Percentiles rank a stretch among this genome's conserved stretches.
Conservation (phyloP, 2,888 invertebrate species). For the Acrobeloides nanus region DNA sequence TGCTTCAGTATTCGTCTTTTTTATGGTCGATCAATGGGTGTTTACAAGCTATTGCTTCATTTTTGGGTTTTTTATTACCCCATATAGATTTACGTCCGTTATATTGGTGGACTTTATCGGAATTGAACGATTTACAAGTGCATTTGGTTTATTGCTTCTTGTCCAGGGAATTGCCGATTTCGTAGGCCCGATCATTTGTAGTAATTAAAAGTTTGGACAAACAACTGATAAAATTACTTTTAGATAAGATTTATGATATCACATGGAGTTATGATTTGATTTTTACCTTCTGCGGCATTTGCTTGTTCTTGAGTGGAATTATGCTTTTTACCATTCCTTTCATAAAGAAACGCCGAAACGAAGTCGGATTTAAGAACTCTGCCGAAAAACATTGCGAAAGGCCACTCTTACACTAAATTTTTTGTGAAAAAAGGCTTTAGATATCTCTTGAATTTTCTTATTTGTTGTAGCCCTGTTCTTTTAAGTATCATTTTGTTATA, state of each 20-base stretch:
- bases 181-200: slow-evolving; percentile 71
- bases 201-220: no score
- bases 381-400: no score
- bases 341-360: slow-evolving; percentile 13
- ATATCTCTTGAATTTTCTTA: no score
- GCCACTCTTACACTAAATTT: no score
- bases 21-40: slow-evolving; percentile 67
- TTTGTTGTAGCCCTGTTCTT: no score
- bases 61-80: slow-evolving; percentile 45
- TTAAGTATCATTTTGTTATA: no score
- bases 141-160: slow-evolving; percentile 88
- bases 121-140: slow-evolving; percentile 87
- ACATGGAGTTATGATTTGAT: slow-evolving; percentile 73
- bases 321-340: slow-evolving; percentile 49
- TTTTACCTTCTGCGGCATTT: slow-evolving; percentile 74
- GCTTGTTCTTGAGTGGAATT: slow-evolving; percentile 40
- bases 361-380: not conserved
- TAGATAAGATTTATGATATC: slow-evolving; percentile 69
- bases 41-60: slow-evolving; percentile 69
- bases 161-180: slow-evolving; percentile 89
- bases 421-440: no score
- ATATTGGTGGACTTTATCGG: slow-evolving; percentile 92
- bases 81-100: slow-evolving; percentile 89
- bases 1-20: slow-evolving; percentile 74
- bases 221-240: no score